Percentiles rank a stretch among this genome's conserved stretches.
Evolutionary conservation across 2,888 invertebrate species (phyloP).

Genomic region (Agrypnus murinus): DNA sequence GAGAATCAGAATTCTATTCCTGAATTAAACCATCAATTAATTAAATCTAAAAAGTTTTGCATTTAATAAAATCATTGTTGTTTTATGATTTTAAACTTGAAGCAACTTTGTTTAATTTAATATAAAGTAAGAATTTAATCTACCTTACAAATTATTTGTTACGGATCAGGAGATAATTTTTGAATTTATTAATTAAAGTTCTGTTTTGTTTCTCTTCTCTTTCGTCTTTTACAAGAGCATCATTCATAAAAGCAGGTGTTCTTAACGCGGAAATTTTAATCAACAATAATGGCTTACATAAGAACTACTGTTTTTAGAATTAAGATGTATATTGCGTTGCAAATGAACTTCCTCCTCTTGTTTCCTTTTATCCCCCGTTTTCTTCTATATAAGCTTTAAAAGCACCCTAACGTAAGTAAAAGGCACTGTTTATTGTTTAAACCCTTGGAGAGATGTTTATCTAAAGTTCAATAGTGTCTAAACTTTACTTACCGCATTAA

Average conservation of each 20-base stretch:
- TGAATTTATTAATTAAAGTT: not conserved
- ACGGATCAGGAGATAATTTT: too few species aligned
- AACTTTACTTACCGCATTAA: conserved; percentile 73
- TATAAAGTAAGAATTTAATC: too few species aligned
- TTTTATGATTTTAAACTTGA: too few species aligned
- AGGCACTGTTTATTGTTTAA: not conserved
- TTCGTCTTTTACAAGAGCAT: not conserved
- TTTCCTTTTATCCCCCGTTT: conserved; percentile 16
- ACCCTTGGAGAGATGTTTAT: not conserved
- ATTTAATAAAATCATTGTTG: too few species aligned
- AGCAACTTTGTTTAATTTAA: too few species aligned
- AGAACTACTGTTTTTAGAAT: conserved; percentile 35
- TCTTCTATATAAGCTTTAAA: not conserved
- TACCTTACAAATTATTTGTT: too few species aligned
- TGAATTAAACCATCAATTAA: too few species aligned
- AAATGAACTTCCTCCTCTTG: conserved; percentile 29
- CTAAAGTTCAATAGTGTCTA: too few species aligned
- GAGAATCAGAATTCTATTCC: too few species aligned
- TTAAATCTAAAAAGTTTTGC: too few species aligned
- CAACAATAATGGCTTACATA: conserved; percentile 35
- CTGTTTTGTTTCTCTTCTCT: conserved; percentile 13
- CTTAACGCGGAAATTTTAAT: conserved; percentile 36
- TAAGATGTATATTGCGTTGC: conserved; percentile 31
- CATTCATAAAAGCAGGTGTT: conserved; percentile 30
- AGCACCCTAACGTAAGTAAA: not conserved